phyloP scores from a whole-genome alignment of 2,797 vertebrate species.

The Somateria mollissima region DNA sequence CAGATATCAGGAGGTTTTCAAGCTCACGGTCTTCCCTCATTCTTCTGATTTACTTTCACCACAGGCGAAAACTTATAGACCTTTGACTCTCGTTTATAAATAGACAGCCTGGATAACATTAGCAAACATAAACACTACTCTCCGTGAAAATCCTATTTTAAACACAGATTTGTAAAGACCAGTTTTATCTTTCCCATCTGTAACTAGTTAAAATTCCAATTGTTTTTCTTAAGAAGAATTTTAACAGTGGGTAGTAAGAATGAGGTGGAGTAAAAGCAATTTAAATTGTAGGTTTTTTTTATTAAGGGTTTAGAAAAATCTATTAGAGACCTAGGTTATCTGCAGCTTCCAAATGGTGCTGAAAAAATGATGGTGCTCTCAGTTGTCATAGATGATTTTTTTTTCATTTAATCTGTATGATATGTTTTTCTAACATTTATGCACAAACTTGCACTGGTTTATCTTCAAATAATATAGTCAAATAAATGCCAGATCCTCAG shows the following conservation, averaged over 20 bases:
- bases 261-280: not conserved
- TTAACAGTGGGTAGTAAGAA: not conserved
- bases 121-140: slow-evolving; percentile 29
- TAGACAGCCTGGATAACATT: slow-evolving; percentile 19
- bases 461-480: slow-evolving; percentile 10
- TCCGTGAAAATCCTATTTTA: slow-evolving; percentile 25
- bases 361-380: not conserved
- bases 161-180: slow-evolving; percentile 7
- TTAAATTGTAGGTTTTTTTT: not conserved
- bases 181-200: slow-evolving; percentile 46
- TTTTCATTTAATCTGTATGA: not conserved
- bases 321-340: not conserved
- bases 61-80: slow-evolving; percentile 7
- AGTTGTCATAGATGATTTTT: not conserved
- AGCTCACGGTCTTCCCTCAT: not conserved
- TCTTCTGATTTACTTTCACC: slow-evolving; percentile 10
- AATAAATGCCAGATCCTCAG: not conserved
- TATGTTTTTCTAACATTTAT: not conserved
- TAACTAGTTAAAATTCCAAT: slow-evolving; percentile 49
- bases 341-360: slow-evolving; percentile 2
- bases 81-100: slow-evolving; percentile 42
- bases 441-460: not conserved
- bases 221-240: slow-evolving; percentile 6
- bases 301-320: not conserved
- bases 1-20: not conserved